These are phyloP conservation scores for Pagetopsis macropterus DNA, from an alignment of 2,797 vertebrate species.

Conservation along the genomic window DNA sequence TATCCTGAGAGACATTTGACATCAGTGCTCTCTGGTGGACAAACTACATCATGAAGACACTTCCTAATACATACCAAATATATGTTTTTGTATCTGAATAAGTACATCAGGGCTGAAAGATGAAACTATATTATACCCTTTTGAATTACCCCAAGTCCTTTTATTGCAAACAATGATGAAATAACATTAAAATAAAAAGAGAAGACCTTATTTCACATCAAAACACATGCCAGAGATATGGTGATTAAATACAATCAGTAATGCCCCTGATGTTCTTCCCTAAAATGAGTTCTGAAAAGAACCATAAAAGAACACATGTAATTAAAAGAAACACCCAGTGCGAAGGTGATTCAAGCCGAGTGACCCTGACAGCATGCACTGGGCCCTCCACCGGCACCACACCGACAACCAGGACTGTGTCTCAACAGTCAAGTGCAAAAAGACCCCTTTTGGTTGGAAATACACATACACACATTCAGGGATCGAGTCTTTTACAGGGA, in stretches of 20 bases:
- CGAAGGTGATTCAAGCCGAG: slow-evolving; percentile 13
- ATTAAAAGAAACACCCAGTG: slow-evolving; percentile 39
- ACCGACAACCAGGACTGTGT: slow-evolving; percentile 22
- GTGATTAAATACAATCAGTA: background rate
- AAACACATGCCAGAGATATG: background rate
- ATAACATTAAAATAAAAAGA: background rate
- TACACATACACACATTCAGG: slow-evolving; percentile 48
- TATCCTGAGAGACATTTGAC: background rate
- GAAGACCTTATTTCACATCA: background rate
- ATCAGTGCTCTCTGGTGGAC: slow-evolving; percentile 3
- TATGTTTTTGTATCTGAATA: background rate
- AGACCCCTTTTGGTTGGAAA: slow-evolving; percentile 2
- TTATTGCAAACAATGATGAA: background rate
- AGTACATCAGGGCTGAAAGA: background rate
- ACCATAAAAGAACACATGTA: background rate
- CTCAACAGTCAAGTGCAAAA: slow-evolving; percentile 3
- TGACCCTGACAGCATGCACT: slow-evolving; percentile 31
- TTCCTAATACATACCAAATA: background rate
- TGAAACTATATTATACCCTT: background rate
- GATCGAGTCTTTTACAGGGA: slow-evolving; percentile 39
- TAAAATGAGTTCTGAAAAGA: background rate
- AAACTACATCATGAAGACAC: background rate
- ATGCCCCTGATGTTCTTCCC: background rate
- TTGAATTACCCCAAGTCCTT: background rate
- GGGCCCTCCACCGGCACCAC: slow-evolving; percentile 15